These are phyloP conservation scores for Melanerpes formicivorus DNA, from an alignment of 2,113 vertebrate genomes.

Conservation along the genomic window DNA sequence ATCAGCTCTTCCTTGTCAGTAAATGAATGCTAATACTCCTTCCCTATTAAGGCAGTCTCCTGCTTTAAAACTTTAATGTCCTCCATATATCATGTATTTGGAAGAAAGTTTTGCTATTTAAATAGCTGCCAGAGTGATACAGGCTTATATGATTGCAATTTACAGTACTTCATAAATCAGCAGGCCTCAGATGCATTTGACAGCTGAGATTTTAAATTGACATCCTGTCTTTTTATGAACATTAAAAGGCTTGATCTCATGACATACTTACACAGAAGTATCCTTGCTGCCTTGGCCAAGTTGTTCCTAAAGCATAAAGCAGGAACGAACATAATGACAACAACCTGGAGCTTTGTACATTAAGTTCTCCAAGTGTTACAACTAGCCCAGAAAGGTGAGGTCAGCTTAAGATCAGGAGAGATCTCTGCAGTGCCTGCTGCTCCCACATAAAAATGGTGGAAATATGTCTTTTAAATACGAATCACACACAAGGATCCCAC, in stretches of 20 bases:
- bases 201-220: conserved; percentile 67
- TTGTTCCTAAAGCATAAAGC: not conserved
- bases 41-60: conserved; percentile 51
- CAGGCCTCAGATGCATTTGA: conserved; percentile 48
- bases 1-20: conserved; percentile 44
- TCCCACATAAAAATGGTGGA: not conserved
- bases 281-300: conserved; percentile 27
- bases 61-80: conserved; percentile 69
- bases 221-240: conserved; percentile 66
- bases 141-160: conserved; percentile 65
- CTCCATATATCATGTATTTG: conserved; percentile 67
- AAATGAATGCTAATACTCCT: conserved; percentile 57
- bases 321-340: not conserved
- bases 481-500: not conserved
- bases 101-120: conserved; percentile 74
- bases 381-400: not conserved
- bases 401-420: not conserved
- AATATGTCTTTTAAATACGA: not conserved
- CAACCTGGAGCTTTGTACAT: not conserved
- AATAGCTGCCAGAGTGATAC: conserved; percentile 69
- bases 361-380: not conserved
- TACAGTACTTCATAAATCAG: conserved; percentile 75
- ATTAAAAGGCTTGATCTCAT: conserved; percentile 58
- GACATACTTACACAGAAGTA: conserved; percentile 50
- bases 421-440: not conserved